Evolutionary conservation across 2,113 vertebrate genomes (phyloP).

Genomic region (Ailurus styani): DNA sequence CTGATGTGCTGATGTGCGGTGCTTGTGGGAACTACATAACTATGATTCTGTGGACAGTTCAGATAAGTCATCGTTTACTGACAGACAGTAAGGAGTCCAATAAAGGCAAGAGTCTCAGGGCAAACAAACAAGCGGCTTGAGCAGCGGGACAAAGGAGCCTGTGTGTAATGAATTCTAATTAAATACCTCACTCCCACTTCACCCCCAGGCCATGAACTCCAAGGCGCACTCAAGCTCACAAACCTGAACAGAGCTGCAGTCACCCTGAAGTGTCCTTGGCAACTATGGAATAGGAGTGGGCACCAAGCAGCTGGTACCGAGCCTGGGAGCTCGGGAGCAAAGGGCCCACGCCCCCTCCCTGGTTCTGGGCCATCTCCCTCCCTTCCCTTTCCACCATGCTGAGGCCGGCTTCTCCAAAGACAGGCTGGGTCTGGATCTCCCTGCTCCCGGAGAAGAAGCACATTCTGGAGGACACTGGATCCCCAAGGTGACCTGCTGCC

Average conservation of each 20-base stretch:
- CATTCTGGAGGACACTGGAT: not conserved
- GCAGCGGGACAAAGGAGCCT: not conserved
- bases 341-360: fast-evolving
- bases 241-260: not conserved
- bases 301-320: not conserved
- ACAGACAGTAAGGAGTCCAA: not conserved
- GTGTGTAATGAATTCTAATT: not conserved
- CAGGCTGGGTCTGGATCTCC: not conserved
- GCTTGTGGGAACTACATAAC: not conserved
- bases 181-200: not conserved
- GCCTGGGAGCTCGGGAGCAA: not conserved
- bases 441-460: not conserved
- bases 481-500: not conserved
- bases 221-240: not conserved
- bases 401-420: not conserved
- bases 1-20: not conserved
- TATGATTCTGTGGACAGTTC: not conserved
- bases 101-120: not conserved
- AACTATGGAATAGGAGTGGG: not conserved
- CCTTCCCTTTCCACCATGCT: not conserved
- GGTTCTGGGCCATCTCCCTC: not conserved
- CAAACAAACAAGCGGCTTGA: not conserved
- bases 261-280: not conserved
- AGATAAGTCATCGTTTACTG: not conserved
- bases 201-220: not conserved